phyloP scores from a whole-genome alignment of 53 echinoderm and acorn worm genomes.

The Hippasteria phrygiana region DNA sequence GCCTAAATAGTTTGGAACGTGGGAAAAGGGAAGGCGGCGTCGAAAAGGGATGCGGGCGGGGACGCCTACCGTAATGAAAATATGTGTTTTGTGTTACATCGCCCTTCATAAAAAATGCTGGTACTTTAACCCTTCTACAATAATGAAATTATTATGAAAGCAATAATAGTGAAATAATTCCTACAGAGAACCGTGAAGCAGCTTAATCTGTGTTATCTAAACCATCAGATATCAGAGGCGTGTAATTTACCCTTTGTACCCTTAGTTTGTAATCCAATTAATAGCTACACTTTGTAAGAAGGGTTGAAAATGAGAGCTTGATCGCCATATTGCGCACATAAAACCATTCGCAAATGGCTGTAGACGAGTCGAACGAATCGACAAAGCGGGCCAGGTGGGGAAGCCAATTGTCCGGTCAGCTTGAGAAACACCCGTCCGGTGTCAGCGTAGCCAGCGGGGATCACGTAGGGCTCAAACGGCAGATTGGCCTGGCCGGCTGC shows the following conservation, averaged over 20 bases:
- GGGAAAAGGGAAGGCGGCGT: too few relatives aligned
- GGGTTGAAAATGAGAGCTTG: not conserved
- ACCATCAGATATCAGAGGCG: not conserved
- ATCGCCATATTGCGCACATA: too few relatives aligned
- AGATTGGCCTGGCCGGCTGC: slow-evolving; percentile 67
- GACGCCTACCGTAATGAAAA: too few relatives aligned
- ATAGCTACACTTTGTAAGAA: not conserved
- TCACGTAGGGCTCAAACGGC: slow-evolving; percentile 55
- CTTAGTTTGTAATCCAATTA: not conserved
- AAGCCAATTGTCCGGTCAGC: not conserved
- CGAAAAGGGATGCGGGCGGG: too few relatives aligned
- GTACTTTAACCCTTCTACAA: too few relatives aligned
- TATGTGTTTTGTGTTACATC: too few relatives aligned
- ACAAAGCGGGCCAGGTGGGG: not conserved
- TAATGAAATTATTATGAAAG: too few relatives aligned
- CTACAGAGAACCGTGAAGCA: not conserved
- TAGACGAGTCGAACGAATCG: not conserved
- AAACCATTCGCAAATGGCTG: too few relatives aligned
- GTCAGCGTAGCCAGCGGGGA: not conserved
- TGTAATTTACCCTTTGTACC: slow-evolving; percentile 10
- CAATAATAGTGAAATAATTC: not conserved
- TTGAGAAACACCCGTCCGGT: too few relatives aligned
- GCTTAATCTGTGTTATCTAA: not conserved
- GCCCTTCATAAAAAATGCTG: too few relatives aligned
- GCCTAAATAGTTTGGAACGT: too few relatives aligned